These are phyloP conservation scores for Hypsopygia costalis DNA, from an alignment of 2,888 invertebrate genomes.

Conservation along the genomic window DNA sequence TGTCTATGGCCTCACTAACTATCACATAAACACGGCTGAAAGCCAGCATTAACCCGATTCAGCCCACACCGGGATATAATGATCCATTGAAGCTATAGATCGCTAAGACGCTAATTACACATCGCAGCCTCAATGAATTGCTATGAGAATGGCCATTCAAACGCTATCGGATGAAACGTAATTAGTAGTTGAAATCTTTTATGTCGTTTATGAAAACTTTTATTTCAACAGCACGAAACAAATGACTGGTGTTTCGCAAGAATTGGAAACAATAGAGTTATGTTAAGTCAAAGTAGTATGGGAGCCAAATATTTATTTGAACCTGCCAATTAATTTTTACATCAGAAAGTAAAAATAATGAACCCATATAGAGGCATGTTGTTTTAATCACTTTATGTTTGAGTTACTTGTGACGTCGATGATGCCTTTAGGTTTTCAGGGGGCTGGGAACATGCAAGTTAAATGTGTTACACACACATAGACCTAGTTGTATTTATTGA, in stretches of 20 bases:
- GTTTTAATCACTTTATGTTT: too few relatives aligned
- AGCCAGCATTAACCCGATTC: conserved; percentile 14
- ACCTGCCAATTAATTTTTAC: too few relatives aligned
- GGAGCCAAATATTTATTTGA: too few relatives aligned
- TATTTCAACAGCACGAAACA: background rate
- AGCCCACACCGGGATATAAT: conserved; percentile 51
- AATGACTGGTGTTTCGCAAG: background rate
- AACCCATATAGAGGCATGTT: too few relatives aligned
- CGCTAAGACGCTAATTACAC: conserved; percentile 52
- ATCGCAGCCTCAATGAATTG: conserved; percentile 49
- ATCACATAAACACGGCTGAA: background rate
- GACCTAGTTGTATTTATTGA: too few relatives aligned
- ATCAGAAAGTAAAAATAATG: too few relatives aligned
- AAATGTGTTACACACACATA: too few relatives aligned
- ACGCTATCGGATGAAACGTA: conserved; percentile 58
- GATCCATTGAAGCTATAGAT: conserved; percentile 55
- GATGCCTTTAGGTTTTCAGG: too few relatives aligned
- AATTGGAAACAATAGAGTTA: background rate
- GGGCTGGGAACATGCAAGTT: too few relatives aligned
- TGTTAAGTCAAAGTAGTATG: too few relatives aligned
- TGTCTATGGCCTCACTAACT: background rate
- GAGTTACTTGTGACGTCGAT: too few relatives aligned
- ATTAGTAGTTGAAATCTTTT: conserved; percentile 42
- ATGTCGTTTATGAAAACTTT: background rate
- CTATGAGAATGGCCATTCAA: conserved; percentile 58